A percentile compares a stretch with the other conserved stretches of the same genome.
phyloP scores from a whole-genome alignment of 2,888 invertebrate genomes.

The Cyclophora albipunctata region DNA sequence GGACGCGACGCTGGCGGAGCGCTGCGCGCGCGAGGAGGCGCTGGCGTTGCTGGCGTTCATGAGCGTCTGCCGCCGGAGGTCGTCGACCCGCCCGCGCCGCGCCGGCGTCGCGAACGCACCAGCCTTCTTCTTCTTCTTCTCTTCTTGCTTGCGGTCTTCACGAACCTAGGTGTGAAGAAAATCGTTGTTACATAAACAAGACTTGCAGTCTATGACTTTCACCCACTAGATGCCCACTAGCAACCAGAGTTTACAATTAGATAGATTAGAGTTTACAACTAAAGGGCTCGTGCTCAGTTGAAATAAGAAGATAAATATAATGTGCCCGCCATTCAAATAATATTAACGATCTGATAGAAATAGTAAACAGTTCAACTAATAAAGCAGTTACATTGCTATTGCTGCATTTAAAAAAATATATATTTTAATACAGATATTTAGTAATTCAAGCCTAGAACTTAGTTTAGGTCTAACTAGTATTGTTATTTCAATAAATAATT shows the following conservation, averaged over 20 bases:
- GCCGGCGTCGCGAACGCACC: constrained; percentile 55
- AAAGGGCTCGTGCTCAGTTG: too few relatives aligned
- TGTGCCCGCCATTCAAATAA: too few relatives aligned
- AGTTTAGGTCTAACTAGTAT: neutral
- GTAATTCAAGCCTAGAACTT: neutral
- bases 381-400: too few relatives aligned
- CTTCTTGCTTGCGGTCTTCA: constrained; percentile 61
- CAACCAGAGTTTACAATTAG: too few relatives aligned
- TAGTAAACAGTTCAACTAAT: too few relatives aligned
- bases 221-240: too few relatives aligned
- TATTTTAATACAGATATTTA: neutral
- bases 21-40: constrained; percentile 57
- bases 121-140: constrained; percentile 62
- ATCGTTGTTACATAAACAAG: too few relatives aligned
- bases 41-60: constrained; percentile 62
- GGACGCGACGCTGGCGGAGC: constrained; percentile 51
- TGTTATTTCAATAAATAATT: neutral
- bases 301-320: too few relatives aligned
- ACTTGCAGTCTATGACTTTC: too few relatives aligned
- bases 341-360: too few relatives aligned
- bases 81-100: constrained; percentile 46
- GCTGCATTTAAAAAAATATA: too few relatives aligned
- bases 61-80: constrained; percentile 52
- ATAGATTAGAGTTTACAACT: too few relatives aligned
- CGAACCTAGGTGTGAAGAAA: constrained; percentile 62